Evolutionary conservation across 2,888 invertebrate species (phyloP).

Genomic region (Tipula vernalis): DNA sequence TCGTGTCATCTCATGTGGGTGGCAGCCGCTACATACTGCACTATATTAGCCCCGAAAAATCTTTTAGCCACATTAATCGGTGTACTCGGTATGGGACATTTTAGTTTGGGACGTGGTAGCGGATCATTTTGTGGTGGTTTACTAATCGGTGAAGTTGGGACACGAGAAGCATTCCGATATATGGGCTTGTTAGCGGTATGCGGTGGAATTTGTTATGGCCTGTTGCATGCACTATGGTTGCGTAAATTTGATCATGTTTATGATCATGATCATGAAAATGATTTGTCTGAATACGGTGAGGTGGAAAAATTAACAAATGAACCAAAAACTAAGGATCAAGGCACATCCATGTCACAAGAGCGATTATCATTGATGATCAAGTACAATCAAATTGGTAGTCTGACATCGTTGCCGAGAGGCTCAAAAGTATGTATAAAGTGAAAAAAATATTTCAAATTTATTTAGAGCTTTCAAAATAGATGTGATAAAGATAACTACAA

Average conservation of each 20-base stretch:
- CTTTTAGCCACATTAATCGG: constrained; percentile 77
- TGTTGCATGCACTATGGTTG: constrained; percentile 60
- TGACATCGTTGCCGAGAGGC: constrained; percentile 55
- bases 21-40: constrained; percentile 78
- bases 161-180: constrained; percentile 62
- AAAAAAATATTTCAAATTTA: background rate
- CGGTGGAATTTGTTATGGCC: constrained; percentile 55
- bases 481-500: background rate
- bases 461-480: background rate
- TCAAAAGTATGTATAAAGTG: constrained; percentile 38
- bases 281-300: constrained; percentile 43
- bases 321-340: constrained; percentile 52
- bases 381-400: constrained; percentile 62
- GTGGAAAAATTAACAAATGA: constrained; percentile 48
- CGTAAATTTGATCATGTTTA: constrained; percentile 43
- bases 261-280: constrained; percentile 29
- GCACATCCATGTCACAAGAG: constrained; percentile 58
- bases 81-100: constrained; percentile 77
- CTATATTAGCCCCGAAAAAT: constrained; percentile 69
- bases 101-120: constrained; percentile 72
- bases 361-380: constrained; percentile 60
- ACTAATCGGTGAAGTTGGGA: constrained; percentile 61
- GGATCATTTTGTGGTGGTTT: constrained; percentile 71
- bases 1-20: constrained; percentile 86
- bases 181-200: constrained; percentile 64